Evolutionary conservation across 2,113 vertebrate species (phyloP), one percentile per base, ranked within the genome.

Genomic region (Pachypanchax playfairii): DNA sequence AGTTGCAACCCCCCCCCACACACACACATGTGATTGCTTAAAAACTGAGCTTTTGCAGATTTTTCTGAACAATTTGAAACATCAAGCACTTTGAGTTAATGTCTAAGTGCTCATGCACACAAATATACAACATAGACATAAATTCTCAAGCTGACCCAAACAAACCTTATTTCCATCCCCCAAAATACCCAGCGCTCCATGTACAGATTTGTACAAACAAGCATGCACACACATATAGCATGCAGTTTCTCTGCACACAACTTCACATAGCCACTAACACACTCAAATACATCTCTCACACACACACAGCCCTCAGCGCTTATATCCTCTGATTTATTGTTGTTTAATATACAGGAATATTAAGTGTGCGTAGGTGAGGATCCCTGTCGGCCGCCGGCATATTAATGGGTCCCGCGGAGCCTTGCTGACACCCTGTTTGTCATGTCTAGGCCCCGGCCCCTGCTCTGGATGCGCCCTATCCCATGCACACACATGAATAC

Each of bases 271-370:
- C 53, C 51, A 15, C 18, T 33, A 38, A 72, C 47, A 55, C 59
- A 59, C 49, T 44, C 48, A 22, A 56, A 65, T 60, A 52, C 51
- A 58, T 57, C 60, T 57, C 50, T 65, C 36, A n/a, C 38, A 20
- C 63, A 60, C 38, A 44, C 54, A 52, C 65, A 65, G 33, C 57
- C 49, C 66, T 68, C 47, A 46, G 67, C 60, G 73, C 85, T 90
- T 88, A 91, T 83, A 72, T 58, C 60, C 78, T 77, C 85, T 91
- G 91, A 93, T 93, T 92, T 91, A 93, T 91, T 84, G 80, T 88
- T 85, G 89, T 91, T 93, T 92, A 89, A 92, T 93, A 90, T 91
- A 90, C 88, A 91, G 90, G 89, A 92, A 91, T 91, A 91, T 92
- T 92, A 91, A 91, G 81, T 68, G 62, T 54, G 72, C 65, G 80